These are phyloP conservation scores for Bilobella aurantiaca DNA, from an alignment of 1,140 invertebrate species.

Conservation along the genomic window DNA sequence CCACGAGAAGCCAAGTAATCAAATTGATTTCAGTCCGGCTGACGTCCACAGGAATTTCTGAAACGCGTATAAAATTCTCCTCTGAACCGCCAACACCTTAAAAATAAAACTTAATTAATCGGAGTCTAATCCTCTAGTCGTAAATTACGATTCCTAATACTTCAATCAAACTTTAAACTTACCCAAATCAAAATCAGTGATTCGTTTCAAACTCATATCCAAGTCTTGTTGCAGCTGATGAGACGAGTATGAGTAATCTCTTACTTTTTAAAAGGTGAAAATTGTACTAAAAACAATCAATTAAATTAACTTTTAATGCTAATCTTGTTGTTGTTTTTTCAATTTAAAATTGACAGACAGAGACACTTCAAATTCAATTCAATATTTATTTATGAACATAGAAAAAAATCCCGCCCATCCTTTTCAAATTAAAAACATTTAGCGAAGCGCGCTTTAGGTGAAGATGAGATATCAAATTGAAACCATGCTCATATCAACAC, in stretches of 20 bases:
- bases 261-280: not conserved
- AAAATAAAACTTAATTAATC: not conserved
- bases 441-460: too few relatives aligned
- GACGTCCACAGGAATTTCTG: conserved; percentile 13
- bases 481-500: too few relatives aligned
- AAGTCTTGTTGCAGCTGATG: not conserved
- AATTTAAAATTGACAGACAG: too few relatives aligned
- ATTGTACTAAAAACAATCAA: too few relatives aligned
- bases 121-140: not conserved
- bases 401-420: too few relatives aligned
- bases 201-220: not conserved
- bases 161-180: conserved; percentile 1
- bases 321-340: too few relatives aligned
- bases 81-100: conserved; percentile 7
- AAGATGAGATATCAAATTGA: too few relatives aligned
- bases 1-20: conserved; percentile 24
- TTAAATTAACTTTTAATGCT: too few relatives aligned
- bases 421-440: too few relatives aligned
- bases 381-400: too few relatives aligned
- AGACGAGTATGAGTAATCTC: not conserved
- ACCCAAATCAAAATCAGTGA: conserved; percentile 32
- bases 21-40: conserved; percentile 18
- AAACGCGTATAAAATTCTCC: conserved; percentile 9
- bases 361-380: too few relatives aligned
- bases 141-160: not conserved